Percentiles rank a stretch among this genome's conserved stretches.
Conservation (phyloP, 1,140 invertebrate species). For the Camponotus floridanus region DNA sequence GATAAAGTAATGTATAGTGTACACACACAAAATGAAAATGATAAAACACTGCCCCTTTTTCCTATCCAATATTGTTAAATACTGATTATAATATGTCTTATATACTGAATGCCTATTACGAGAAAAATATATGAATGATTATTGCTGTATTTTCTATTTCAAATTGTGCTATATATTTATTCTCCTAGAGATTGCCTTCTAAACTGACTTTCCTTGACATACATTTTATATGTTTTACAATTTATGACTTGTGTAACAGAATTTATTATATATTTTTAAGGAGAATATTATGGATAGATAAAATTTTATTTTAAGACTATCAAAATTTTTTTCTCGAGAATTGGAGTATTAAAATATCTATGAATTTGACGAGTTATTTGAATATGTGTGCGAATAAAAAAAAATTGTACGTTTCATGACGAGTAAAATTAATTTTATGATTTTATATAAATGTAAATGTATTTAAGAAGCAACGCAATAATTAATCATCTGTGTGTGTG, state of each 20-base stretch:
- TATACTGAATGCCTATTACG: slow-evolving; percentile 59
- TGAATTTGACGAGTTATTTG: no score
- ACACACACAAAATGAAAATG: slow-evolving; percentile 34
- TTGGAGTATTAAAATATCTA: no score
- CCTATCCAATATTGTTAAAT: slow-evolving; percentile 56
- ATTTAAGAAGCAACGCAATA: no score
- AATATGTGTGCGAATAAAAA: no score
- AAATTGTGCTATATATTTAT: slow-evolving; percentile 25
- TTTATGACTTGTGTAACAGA: neutral
- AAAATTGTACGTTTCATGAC: no score
- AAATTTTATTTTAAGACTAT: neutral
- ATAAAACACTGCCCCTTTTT: slow-evolving; percentile 61
- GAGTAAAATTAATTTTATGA: no score
- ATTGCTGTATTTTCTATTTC: slow-evolving; percentile 60
- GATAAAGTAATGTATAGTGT: slow-evolving; percentile 59
- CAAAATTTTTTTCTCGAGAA: no score
- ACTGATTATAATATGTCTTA: slow-evolving; percentile 49
- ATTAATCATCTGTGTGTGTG: no score
- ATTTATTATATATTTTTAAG: neutral
- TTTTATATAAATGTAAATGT: no score
- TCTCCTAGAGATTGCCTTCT: slow-evolving; percentile 9
- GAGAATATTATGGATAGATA: neutral
- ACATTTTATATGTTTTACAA: neutral
- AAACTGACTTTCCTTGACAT: neutral
- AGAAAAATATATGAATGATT: slow-evolving; percentile 59